phyloP scores from a whole-genome alignment of 2,797 vertebrate species.

The Cyclura pinguis region DNA sequence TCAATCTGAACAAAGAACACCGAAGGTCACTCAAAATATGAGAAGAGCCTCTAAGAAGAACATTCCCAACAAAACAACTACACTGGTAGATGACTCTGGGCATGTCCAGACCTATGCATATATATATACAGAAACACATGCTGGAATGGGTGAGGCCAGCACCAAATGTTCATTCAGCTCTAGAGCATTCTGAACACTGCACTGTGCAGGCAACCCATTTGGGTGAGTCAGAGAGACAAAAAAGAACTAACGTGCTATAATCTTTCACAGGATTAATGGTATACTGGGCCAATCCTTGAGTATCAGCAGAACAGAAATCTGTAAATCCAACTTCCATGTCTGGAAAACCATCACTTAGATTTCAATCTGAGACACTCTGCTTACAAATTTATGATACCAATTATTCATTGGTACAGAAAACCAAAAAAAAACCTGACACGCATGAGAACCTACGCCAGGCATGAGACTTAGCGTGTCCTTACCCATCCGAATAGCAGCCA shows the following conservation, averaged over 20 bases:
- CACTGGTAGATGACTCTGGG: too few relatives aligned
- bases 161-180: background rate
- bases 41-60: too few relatives aligned
- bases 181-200: too few relatives aligned
- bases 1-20: too few relatives aligned
- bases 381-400: background rate
- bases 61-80: too few relatives aligned
- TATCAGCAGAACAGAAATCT: background rate
- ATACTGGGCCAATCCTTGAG: background rate
- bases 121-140: background rate
- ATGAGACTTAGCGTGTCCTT: slow-evolving; percentile 48
- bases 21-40: too few relatives aligned
- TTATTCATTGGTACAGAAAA: background rate
- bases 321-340: background rate
- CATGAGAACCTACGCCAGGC: background rate
- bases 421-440: background rate
- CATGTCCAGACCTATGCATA: too few relatives aligned
- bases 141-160: background rate
- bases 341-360: background rate
- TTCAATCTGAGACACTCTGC: background rate
- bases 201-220: too few relatives aligned
- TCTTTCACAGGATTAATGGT: background rate
- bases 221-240: too few relatives aligned
- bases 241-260: background rate
- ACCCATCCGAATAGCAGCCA: slow-evolving; percentile 98